Evolutionary conservation across 2,888 invertebrate genomes (phyloP), one percentile per base, ranked within the genome.

Genomic region (Idaea dimidiata): DNA sequence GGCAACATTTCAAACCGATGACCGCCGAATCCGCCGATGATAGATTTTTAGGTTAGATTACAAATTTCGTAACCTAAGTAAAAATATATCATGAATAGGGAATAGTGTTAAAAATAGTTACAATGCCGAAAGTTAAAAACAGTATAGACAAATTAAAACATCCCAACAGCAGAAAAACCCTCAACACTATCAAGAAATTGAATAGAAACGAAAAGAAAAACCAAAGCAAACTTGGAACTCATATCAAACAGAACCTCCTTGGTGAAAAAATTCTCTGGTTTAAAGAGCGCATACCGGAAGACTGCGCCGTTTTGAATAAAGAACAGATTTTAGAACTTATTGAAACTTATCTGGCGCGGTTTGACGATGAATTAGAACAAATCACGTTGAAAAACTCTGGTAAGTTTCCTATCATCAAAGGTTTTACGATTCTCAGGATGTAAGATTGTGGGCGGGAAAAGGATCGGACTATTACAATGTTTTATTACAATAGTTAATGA

Each of bases 251-350:
- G 69, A 96, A 96, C 79, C 75, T 96, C 18, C 79, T 95, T 33
- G 96, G 95, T 54, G 97, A 97, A 79, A 97, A 97, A 87, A 88
- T 97, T 60, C 72, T 94, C 32, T 97, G 97, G 97, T 96, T 97
- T 74, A 93, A 95, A 72, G 94, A 95, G 43, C 93, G 95, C 72
- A 86, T 96, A 75, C 93, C 94, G 0, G 93, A 94, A 63, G 89
- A 85, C 16, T 85, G 87, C 56, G 81, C 89, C 7, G 87, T 88
- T 62, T 94, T 95, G 62, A 93, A 92, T 18, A 94, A 95, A 54
- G 89, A 94, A 73, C 93, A 95, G 74, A 91, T 94, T 16, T 86
- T 94, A 58, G 86, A 93, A 56, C 78, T 96, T 56, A 93, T 96
- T 57, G 88, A 94, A 74, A 84, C 81, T 81, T 95, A 93, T 79